phyloP scores from a whole-genome alignment of 2,888 invertebrate species.

The Venusia cambrica region DNA sequence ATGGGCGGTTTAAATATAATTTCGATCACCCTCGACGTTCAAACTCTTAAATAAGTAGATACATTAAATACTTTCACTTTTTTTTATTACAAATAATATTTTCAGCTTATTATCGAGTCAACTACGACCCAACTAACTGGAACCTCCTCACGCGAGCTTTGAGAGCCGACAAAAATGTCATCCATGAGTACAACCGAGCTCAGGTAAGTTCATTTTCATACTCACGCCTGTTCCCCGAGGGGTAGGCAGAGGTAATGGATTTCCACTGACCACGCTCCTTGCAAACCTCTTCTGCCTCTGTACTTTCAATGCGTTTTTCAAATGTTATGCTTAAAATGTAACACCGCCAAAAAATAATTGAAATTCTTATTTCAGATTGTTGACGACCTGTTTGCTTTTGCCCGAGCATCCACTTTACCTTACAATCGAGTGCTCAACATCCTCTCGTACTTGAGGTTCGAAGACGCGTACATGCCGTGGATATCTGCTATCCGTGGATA shows the following conservation, averaged over 20 bases:
- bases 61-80: too few relatives aligned
- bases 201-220: conserved; percentile 62
- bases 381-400: conserved; percentile 84
- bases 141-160: conserved; percentile 73
- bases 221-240: too few relatives aligned
- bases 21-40: too few relatives aligned
- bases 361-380: conserved; percentile 58
- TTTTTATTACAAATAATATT: too few relatives aligned
- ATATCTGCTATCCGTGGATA: conserved; percentile 80
- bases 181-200: conserved; percentile 84
- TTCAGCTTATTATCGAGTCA: conserved; percentile 83
- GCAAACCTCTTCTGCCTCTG: too few relatives aligned
- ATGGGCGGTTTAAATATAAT: too few relatives aligned
- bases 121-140: conserved; percentile 82
- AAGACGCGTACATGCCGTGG: conserved; percentile 86
- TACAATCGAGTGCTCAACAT: conserved; percentile 81
- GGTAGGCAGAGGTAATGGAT: too few relatives aligned
- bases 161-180: conserved; percentile 53
- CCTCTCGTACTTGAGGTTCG: conserved; percentile 78
- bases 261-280: too few relatives aligned
- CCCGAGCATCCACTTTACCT: conserved; percentile 70
- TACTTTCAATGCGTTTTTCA: too few relatives aligned
- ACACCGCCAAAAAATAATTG: too few relatives aligned
- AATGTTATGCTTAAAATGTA: too few relatives aligned
- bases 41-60: too few relatives aligned